Base-by-base conservation (phyloP, 2,888 invertebrate genomes). In the Adineta ricciae region DNA sequence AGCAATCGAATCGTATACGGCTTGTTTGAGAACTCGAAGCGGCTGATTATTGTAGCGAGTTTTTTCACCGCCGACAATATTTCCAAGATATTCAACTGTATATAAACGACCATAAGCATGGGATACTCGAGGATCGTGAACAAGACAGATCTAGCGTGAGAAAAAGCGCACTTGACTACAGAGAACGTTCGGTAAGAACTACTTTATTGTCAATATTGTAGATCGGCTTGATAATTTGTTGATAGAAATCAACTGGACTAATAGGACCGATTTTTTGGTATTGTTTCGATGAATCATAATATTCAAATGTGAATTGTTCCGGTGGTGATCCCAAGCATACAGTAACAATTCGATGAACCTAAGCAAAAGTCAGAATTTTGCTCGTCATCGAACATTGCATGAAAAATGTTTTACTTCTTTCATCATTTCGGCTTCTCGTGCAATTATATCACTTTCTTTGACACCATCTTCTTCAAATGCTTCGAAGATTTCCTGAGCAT, bases 21-120 rank as follows among this genome's bases (percentile, higher is more conserved):
- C 92, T 89, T 94, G 93, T 90, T 95, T 93, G 2, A 96, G 91
- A 0, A 93, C 91, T 85, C 95, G 94, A 0, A 94, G 93, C 0
- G 94, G 94, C 89, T 95, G 95, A 91, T 96, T 96, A 90, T 96
- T 95, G 91, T 96, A 96, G 2, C 94, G 92, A 2, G 94, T 94
- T 86, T 91, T 92, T 11, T 93, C 91, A 0, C 95, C 96, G 38
- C 94, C 95, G 2, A 94, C 93, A 87, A 95, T 93, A 90, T 96
- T 96, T n/a, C 95, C 95, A 87, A 96, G 92, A 88, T 94, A 95
- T 88, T 95, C 94, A 86, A 96, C 93, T 0, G 95, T 95, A 90
- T 95, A 96, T 24, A 94, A 92, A 87, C 93, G 92, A 16, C 94
- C 93, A 90, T 94, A 96, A n/a, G 93, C 92, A 91, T 94, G 94